phyloP scores from a whole-genome alignment of 2,113 vertebrate species.

The Mesitornis unicolor region DNA sequence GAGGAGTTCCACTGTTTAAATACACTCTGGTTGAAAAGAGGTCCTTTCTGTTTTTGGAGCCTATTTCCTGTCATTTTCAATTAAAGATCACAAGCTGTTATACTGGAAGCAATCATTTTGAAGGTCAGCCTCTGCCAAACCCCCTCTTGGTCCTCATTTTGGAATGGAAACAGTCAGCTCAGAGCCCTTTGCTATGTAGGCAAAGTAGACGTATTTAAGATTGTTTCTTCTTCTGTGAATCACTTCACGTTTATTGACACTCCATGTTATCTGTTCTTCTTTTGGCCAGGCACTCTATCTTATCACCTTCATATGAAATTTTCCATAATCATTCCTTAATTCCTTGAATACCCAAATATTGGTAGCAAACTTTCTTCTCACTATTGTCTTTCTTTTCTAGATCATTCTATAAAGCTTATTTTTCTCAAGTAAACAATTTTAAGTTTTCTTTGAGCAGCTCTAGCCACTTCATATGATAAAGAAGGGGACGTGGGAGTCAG shows the following conservation, averaged over 20 bases:
- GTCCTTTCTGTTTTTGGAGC: background rate
- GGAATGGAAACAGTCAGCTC: background rate
- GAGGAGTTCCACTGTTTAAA: conserved; percentile 18
- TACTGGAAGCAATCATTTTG: background rate
- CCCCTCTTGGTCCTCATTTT: background rate
- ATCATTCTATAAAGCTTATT: background rate
- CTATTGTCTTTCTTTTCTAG: background rate
- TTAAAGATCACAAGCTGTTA: background rate
- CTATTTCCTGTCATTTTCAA: background rate
- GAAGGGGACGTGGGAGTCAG: background rate
- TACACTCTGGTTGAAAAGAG: background rate
- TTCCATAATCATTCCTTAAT: background rate
- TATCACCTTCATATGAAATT: background rate
- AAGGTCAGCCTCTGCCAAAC: background rate
- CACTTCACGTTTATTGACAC: background rate
- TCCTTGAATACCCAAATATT: background rate
- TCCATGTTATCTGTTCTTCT: background rate
- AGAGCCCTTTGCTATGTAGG: background rate
- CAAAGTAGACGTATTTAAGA: background rate
- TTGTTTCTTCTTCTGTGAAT: background rate
- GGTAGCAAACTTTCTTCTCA: background rate
- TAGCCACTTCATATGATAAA: background rate
- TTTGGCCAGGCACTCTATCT: background rate
- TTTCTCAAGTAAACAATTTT: background rate
- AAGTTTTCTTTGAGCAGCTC: background rate